phyloP scores from a whole-genome alignment of 2,113 vertebrate species.

The Anarrhichthys ocellatus region DNA sequence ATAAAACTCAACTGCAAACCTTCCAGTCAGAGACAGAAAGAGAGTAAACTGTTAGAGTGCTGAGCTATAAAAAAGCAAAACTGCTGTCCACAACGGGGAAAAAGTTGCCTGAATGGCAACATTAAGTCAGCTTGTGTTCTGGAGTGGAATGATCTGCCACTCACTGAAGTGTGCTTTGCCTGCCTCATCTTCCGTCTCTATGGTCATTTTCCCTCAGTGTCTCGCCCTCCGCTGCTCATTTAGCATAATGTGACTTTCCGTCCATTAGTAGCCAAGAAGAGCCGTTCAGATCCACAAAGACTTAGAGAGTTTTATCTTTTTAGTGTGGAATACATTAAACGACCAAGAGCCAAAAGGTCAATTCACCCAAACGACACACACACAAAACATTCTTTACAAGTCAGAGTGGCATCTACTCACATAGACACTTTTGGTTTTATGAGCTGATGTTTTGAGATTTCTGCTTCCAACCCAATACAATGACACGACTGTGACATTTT shows the following conservation, averaged over 20 bases:
- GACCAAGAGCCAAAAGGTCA: neutral
- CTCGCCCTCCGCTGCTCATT: constrained; percentile 36
- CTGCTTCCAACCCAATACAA: neutral
- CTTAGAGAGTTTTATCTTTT: neutral
- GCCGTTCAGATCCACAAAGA: constrained; percentile 14
- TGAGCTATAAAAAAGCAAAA: neutral
- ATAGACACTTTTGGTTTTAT: neutral
- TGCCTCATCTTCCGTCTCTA: constrained; percentile 25
- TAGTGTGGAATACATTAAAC: neutral
- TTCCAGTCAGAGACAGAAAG: neutral
- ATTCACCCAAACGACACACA: neutral
- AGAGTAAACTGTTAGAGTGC: neutral
- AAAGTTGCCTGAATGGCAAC: constrained; percentile 9
- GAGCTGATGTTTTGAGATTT: neutral
- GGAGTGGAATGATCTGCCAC: constrained; percentile 42
- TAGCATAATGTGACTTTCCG: constrained; percentile 31
- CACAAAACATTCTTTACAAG: neutral
- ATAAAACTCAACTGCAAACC: neutral
- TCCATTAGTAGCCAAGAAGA: constrained; percentile 27
- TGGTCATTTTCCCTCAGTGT: constrained; percentile 28
- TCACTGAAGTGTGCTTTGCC: constrained; percentile 31
- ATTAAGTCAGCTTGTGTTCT: constrained; percentile 52
- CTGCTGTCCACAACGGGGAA: neutral
- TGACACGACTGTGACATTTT: neutral
- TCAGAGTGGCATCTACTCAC: neutral